Evolutionary conservation across 2,797 vertebrate genomes (phyloP).

Genomic region (Bufotes viridis): DNA sequence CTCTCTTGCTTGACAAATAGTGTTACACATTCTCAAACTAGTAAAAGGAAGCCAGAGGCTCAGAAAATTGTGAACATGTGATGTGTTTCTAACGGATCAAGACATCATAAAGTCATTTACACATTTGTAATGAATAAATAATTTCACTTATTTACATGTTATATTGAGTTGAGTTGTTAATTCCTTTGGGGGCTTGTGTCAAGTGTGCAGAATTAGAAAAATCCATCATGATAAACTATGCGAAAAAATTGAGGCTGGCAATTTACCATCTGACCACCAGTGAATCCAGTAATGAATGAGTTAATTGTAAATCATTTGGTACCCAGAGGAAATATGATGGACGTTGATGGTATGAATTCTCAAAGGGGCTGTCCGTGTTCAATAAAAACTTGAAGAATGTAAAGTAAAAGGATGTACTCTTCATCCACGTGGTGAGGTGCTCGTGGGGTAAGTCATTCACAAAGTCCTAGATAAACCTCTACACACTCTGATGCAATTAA

Average conservation of each 20-base stretch:
- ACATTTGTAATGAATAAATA: conserved; percentile 42
- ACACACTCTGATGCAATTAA: no score
- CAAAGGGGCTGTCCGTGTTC: no score
- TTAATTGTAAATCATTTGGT: neutral
- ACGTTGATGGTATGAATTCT: no score
- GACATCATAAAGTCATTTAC: conserved; percentile 41
- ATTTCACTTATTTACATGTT: conserved; percentile 40
- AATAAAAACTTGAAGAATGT: no score
- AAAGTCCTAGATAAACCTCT: no score
- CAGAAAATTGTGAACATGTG: conserved; percentile 10
- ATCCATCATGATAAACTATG: no score
- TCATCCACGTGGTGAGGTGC: no score
- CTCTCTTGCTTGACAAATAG: neutral
- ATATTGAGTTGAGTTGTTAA: conserved; percentile 39
- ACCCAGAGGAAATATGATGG: no score
- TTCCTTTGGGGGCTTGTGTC: conserved; percentile 1
- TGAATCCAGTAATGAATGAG: neutral
- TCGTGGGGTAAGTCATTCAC: no score
- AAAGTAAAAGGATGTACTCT: no score
- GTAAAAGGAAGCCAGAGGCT: conserved; percentile 5
- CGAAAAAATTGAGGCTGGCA: neutral
- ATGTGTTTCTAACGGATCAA: conserved; percentile 19
- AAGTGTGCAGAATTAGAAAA: conserved; percentile 17
- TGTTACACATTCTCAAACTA: neutral
- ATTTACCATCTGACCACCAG: neutral